Conservation (phyloP, 2,888 invertebrate species). For the Nomada goodeniana region DNA sequence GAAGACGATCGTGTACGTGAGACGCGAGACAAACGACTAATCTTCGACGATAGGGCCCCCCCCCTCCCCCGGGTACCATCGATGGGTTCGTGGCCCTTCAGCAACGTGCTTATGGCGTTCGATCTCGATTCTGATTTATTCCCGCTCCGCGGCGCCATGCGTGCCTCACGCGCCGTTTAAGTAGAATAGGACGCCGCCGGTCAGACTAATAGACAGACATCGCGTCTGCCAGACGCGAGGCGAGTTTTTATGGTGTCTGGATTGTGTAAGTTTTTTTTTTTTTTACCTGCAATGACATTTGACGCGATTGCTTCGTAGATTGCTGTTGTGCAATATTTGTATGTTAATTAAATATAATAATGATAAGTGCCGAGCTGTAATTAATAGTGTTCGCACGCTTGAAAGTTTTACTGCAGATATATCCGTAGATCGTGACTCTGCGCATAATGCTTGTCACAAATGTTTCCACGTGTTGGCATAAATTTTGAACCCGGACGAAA, state of each 20-base stretch:
- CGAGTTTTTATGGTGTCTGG: not conserved
- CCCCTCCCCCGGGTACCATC: slow-evolving; percentile 8
- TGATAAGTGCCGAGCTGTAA: no score
- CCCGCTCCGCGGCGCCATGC: slow-evolving; percentile 20
- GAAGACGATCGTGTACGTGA: slow-evolving; percentile 69
- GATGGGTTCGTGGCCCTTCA: slow-evolving; percentile 17
- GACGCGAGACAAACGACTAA: slow-evolving; percentile 72
- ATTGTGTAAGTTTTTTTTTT: not conserved
- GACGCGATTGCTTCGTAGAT: no score
- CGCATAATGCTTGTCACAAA: no score
- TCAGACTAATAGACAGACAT: slow-evolving; percentile 32
- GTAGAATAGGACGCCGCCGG: slow-evolving; percentile 41
- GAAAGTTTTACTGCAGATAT: no score
- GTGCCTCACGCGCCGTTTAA: slow-evolving; percentile 12
- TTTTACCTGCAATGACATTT: not conserved
- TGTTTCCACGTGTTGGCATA: no score
- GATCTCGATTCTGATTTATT: slow-evolving; percentile 39
- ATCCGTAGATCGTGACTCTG: no score
- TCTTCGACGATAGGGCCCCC: slow-evolving; percentile 32
- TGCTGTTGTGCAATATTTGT: no score
- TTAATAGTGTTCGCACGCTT: no score
- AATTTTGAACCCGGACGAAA: no score
- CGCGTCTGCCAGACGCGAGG: not conserved
- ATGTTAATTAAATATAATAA: no score
- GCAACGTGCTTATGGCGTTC: slow-evolving; percentile 19